These are phyloP conservation scores for Allacma fusca DNA, from an alignment of 2,888 invertebrate genomes.

Conservation along the genomic window DNA sequence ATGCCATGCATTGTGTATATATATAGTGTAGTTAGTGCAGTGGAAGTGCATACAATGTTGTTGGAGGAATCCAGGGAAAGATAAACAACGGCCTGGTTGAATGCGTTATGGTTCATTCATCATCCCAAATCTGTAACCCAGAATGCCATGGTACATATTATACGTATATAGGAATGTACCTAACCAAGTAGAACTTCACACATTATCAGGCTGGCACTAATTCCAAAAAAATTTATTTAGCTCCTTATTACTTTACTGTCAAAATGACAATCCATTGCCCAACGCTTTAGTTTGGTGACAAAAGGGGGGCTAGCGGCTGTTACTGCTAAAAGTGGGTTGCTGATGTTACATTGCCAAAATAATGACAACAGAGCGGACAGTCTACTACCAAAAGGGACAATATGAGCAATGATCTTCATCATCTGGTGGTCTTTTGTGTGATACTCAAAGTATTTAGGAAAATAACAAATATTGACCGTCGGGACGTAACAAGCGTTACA, in stretches of 20 bases:
- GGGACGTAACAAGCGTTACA: too few relatives aligned
- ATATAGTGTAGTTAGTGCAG: too few relatives aligned
- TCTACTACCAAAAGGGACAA: too few relatives aligned
- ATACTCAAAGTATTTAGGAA: too few relatives aligned
- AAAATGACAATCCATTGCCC: background rate
- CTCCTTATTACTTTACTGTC: background rate
- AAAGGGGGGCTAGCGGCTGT: too few relatives aligned
- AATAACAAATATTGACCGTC: too few relatives aligned
- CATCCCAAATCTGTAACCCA: conserved; percentile 16
- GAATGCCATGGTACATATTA: background rate
- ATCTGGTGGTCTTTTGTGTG: too few relatives aligned
- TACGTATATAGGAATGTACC: background rate
- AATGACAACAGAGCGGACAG: too few relatives aligned
- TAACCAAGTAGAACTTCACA: conserved; percentile 12
- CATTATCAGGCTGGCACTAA: background rate
- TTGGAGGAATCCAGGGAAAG: background rate
- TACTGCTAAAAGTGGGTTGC: too few relatives aligned
- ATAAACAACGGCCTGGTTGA: background rate
- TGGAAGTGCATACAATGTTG: background rate
- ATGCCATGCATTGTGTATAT: background rate
- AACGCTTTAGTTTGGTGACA: too few relatives aligned
- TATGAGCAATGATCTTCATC: too few relatives aligned
- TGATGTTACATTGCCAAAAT: too few relatives aligned
- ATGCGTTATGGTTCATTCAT: conserved; percentile 13
- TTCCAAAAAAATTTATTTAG: background rate